Evolutionary conservation across 2,888 invertebrate genomes (phyloP).

Genomic region (Tetramorium bicarinatum): DNA sequence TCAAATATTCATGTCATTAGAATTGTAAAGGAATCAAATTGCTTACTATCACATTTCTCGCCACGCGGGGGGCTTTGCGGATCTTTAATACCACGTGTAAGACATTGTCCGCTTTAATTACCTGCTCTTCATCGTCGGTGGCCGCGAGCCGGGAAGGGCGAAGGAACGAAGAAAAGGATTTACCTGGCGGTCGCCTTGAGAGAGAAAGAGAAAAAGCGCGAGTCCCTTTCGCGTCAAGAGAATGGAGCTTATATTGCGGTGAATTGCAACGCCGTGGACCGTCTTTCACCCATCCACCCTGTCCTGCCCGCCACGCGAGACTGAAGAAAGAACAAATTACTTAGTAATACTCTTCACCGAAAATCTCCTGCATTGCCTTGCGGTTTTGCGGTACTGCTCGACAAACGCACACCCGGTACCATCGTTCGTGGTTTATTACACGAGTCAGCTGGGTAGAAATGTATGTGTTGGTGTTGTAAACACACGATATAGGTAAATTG

Average conservation of each 20-base stretch:
- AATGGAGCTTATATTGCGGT: constrained; percentile 69
- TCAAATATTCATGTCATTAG: neutral
- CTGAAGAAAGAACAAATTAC: constrained; percentile 75
- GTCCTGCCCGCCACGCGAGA: constrained; percentile 29
- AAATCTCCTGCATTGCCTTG: constrained; percentile 74
- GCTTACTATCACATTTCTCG: constrained; percentile 67
- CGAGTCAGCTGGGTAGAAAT: neutral
- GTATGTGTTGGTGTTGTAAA: constrained; percentile 2
- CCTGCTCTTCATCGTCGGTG: constrained; percentile 71
- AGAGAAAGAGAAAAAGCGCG: constrained; percentile 16
- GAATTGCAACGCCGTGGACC: constrained; percentile 57
- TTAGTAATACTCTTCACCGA: constrained; percentile 76
- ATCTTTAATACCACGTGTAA: constrained; percentile 71
- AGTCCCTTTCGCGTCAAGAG: constrained; percentile 43
- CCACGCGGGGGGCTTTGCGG: constrained; percentile 59
- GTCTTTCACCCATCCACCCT: constrained; percentile 39
- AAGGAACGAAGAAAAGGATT: constrained; percentile 29
- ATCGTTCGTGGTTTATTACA: constrained; percentile 50
- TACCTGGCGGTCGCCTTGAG: constrained; percentile 10
- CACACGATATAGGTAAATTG: neutral
- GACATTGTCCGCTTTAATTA: constrained; percentile 78
- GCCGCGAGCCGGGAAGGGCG: constrained; percentile 62
- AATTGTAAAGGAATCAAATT: neutral
- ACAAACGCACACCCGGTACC: constrained; percentile 68
- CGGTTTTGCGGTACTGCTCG: constrained; percentile 75